Percentiles rank a stretch among this genome's conserved stretches.
Conservation (phyloP, 1,140 invertebrate species). For the Tachypleus tridentatus region DNA sequence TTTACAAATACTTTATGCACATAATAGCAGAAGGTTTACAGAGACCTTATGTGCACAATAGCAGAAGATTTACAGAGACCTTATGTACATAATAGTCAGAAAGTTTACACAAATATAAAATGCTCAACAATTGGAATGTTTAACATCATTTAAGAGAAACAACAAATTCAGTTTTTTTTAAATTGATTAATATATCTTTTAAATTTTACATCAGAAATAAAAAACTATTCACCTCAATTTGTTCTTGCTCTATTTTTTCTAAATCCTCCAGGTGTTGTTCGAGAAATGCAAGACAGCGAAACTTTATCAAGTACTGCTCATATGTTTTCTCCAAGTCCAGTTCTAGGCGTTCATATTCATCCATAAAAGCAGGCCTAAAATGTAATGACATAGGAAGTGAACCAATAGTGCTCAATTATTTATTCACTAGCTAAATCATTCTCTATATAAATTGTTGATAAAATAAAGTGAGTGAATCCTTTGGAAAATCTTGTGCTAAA, state of each 20-base stretch:
- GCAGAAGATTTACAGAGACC: neutral
- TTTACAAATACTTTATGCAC: slow-evolving; percentile 6
- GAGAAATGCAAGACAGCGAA: slow-evolving; percentile 71
- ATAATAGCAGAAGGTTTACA: slow-evolving; percentile 2
- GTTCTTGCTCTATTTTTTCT: slow-evolving; percentile 52
- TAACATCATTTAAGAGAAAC: neutral
- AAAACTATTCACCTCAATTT: slow-evolving; percentile 44
- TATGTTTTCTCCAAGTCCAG: slow-evolving; percentile 71
- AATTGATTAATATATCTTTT: slow-evolving; percentile 8
- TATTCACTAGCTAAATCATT: too few relatives aligned
- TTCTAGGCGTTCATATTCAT: slow-evolving; percentile 88
- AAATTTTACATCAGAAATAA: slow-evolving; percentile 7
- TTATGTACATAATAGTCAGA: slow-evolving; percentile 7
- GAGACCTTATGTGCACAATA: too few relatives aligned
- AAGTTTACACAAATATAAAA: slow-evolving; percentile 4
- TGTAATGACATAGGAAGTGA: too few relatives aligned
- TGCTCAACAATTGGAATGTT: slow-evolving; percentile 3
- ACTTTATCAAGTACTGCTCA: slow-evolving; percentile 72
- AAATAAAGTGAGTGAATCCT: too few relatives aligned
- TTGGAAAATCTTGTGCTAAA: too few relatives aligned
- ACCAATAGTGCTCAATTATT: too few relatives aligned
- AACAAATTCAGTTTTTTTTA: neutral
- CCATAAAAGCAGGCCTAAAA: slow-evolving; percentile 83
- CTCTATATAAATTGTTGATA: too few relatives aligned
- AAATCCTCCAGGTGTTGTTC: slow-evolving; percentile 61